Base-by-base conservation (phyloP, 2,113 vertebrate species). In the Oceanites oceanicus region DNA sequence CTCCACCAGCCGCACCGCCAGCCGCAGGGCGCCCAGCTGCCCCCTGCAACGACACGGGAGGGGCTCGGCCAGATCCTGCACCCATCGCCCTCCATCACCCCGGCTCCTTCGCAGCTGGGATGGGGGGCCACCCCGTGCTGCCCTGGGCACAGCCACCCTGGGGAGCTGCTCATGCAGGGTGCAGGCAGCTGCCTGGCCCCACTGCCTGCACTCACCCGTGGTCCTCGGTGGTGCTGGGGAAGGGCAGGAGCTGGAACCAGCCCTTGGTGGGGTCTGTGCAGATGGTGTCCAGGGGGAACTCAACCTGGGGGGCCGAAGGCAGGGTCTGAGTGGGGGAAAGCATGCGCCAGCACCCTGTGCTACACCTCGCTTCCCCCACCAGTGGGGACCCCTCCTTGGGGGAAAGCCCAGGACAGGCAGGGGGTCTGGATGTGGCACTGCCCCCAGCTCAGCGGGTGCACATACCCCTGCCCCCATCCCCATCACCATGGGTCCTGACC, bases 241-340 rank as follows among this genome's bases (percentile, higher is more conserved):
- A 98, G 70, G 99, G 99, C 84, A 98, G 96, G 90, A 99, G 98
- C 63, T 98, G 99, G 97, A 99, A 99, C 99, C 99, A 99, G 95
- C 98, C 98, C 18, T 98, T 97, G 79, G 96, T 93, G 58, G 98
- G 96, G 26, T 94, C 96, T 10, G 97, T 98, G 74, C 96, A 95
- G 93, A 99, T 92, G 92, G 97, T 96, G 44, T 97, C 96, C 36
- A 98, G 96, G 23, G 98, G 94, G 70, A 99, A 98, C 96, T 99
- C 98, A 52, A 99, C 98, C 99, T 99, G 96, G 8, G 65, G 21
- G 76, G 30, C 2, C 19, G 8, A 10, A 42, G 11, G 45, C 7
- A 45, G 19, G 47, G 38, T 10, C 53, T 59, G 52, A 55, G 23
- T 8, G 13, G 25, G 27, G 16, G 15, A 45, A 38, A 6, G 5